phyloP scores from a whole-genome alignment of 2,113 vertebrate species.

The Sardina pilchardus region DNA sequence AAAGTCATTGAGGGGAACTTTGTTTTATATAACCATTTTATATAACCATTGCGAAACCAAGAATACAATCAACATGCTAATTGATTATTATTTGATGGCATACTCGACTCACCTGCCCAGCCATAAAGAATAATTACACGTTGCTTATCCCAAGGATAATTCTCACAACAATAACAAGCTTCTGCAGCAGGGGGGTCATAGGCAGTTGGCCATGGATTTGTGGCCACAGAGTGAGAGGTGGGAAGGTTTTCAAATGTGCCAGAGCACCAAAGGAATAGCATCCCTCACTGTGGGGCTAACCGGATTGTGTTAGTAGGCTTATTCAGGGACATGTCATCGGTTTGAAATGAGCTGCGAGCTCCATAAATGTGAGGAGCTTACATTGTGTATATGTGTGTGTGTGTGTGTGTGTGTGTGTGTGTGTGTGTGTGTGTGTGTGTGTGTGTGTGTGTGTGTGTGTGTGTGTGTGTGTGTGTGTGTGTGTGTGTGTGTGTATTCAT shows the following conservation, averaged over 20 bases:
- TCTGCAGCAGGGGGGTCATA: background rate
- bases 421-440: background rate
- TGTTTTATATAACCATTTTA: no score
- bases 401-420: no score
- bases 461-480: background rate
- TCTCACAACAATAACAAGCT: constrained; percentile 20
- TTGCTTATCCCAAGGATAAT: constrained; percentile 33
- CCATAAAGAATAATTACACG: background rate
- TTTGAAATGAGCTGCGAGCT: constrained; percentile 27
- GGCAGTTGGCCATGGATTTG: background rate
- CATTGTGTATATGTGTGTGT: background rate
- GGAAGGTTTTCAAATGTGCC: background rate
- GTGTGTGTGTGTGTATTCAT: no score
- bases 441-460: background rate
- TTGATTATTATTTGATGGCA: constrained; percentile 14
- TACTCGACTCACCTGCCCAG: background rate
- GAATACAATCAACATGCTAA: background rate
- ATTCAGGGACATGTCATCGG: constrained; percentile 40
- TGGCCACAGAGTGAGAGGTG: background rate
- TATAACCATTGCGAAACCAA: background rate
- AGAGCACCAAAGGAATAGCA: constrained; percentile 19
- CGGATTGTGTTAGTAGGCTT: constrained; percentile 38
- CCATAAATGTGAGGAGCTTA: background rate
- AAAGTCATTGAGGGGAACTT: background rate
- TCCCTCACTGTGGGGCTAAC: constrained; percentile 39